A percentile compares a stretch with the other conserved stretches of the same genome.
Evolutionary conservation across 1,140 invertebrate genomes (phyloP).

Genomic region (Periplaneta americana): DNA sequence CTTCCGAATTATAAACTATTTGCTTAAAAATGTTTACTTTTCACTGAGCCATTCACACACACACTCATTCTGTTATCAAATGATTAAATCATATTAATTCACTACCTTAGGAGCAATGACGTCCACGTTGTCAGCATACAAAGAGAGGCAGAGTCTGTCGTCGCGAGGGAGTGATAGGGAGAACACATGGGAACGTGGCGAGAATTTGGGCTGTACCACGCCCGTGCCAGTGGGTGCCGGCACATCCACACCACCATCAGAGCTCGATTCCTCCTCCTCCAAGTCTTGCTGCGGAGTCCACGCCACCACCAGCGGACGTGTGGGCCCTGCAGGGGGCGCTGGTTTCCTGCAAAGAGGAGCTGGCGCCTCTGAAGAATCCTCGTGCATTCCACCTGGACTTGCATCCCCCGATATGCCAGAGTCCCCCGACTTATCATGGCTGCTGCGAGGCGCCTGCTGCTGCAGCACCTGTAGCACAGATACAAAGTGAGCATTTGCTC

Average conservation of each 20-base stretch:
- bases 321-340: not conserved
- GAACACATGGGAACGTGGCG: constrained; percentile 60
- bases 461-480: too few relatives aligned
- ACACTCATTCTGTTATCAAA: too few relatives aligned
- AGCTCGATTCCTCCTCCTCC: constrained; percentile 50
- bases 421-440: constrained; percentile 66
- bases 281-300: constrained; percentile 83
- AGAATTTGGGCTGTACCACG: constrained; percentile 45
- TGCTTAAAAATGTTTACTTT: too few relatives aligned
- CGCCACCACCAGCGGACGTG: constrained; percentile 13
- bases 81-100: too few relatives aligned
- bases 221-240: constrained; percentile 27
- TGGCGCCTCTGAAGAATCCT: constrained; percentile 4
- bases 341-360: not conserved
- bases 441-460: constrained; percentile 23
- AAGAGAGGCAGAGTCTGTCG: constrained; percentile 30
- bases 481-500: too few relatives aligned
- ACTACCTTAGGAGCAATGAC: constrained; percentile 10
- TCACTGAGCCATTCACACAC: too few relatives aligned
- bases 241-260: constrained; percentile 51
- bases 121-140: constrained; percentile 5
- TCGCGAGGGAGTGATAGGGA: constrained; percentile 64
- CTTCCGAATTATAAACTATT: too few relatives aligned
- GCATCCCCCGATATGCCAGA: constrained; percentile 74
- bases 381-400: constrained; percentile 35